phyloP scores from a whole-genome alignment of 2,113 vertebrate genomes.

The Psilopogon haemacephalus region DNA sequence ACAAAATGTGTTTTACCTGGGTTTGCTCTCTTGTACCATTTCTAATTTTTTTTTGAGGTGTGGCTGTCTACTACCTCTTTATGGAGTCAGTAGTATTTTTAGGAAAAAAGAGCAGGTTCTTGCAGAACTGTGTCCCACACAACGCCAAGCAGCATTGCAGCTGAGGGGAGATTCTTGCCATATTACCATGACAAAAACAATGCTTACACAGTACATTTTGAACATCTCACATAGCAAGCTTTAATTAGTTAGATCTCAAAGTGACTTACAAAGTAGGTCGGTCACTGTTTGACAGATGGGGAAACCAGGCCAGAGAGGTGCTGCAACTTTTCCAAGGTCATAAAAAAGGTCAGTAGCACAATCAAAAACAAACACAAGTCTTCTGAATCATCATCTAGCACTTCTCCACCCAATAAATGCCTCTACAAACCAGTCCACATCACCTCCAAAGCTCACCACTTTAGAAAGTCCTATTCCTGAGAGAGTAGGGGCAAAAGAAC shows the following conservation, averaged over 20 bases:
- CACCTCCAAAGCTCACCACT: background rate
- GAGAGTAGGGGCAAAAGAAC: accelerated
- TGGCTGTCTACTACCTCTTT: background rate
- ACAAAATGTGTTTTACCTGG: background rate
- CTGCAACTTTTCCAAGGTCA: background rate
- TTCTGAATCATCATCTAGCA: background rate
- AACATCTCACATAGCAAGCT: background rate
- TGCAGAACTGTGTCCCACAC: background rate
- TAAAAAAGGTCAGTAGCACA: background rate
- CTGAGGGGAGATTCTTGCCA: background rate
- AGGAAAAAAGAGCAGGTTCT: background rate
- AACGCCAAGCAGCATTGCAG: background rate
- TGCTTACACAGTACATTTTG: background rate
- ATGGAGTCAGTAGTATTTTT: background rate
- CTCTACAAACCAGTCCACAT: background rate
- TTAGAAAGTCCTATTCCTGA: background rate
- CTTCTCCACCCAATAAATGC: background rate
- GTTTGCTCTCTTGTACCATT: background rate
- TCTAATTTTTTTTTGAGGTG: background rate
- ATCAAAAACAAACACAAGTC: background rate
- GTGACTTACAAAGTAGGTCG: slow-evolving; percentile 5
- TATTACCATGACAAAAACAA: background rate
- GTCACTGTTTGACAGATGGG: slow-evolving; percentile 5
- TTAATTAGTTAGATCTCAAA: slow-evolving; percentile 13
- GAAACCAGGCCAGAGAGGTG: slow-evolving; percentile 5